Conservation (phyloP, 1,140 invertebrate genomes). For the Meloidogyne hapla region DNA sequence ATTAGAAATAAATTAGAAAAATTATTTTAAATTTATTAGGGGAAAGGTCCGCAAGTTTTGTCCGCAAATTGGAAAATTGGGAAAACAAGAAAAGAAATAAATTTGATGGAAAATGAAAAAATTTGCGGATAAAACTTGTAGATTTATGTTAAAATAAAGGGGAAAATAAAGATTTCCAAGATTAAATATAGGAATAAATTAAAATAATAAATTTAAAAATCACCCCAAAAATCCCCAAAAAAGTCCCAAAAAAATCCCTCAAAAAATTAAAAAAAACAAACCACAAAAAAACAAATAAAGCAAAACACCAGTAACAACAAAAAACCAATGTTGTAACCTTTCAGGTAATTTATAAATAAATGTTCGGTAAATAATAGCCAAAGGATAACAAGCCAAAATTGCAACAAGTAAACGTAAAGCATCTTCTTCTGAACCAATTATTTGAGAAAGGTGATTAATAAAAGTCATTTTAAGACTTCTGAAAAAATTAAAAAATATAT, state of each 20-base stretch:
- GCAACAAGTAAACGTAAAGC: constrained; percentile 48
- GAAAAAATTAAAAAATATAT: neutral
- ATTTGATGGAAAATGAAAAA: neutral
- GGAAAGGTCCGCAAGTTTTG: too few species aligned
- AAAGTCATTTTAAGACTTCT: neutral
- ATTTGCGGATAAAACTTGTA: neutral
- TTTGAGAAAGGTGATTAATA: neutral
- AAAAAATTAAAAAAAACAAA: constrained; percentile 30
- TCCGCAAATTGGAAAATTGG: neutral
- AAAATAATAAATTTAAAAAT: neutral
- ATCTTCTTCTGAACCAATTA: constrained; percentile 38
- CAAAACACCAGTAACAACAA: constrained; percentile 36
- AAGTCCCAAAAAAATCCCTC: too few species aligned
- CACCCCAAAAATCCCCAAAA: constrained; percentile 9
- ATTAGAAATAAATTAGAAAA: neutral
- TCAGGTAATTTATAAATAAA: constrained; percentile 48
- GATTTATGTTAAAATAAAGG: neutral
- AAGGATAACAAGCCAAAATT: constrained; percentile 46
- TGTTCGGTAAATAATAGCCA: constrained; percentile 46
- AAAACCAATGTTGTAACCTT: constrained; percentile 42
- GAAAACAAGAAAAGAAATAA: constrained; percentile 7
- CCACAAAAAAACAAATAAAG: constrained; percentile 53
- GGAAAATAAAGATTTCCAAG: too few species aligned
- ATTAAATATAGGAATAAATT: neutral
- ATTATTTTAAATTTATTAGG: too few species aligned